Evolutionary conservation across 2,888 invertebrate species (phyloP), one percentile per base, ranked within the genome.

Genomic region (Campoletis raptor): DNA sequence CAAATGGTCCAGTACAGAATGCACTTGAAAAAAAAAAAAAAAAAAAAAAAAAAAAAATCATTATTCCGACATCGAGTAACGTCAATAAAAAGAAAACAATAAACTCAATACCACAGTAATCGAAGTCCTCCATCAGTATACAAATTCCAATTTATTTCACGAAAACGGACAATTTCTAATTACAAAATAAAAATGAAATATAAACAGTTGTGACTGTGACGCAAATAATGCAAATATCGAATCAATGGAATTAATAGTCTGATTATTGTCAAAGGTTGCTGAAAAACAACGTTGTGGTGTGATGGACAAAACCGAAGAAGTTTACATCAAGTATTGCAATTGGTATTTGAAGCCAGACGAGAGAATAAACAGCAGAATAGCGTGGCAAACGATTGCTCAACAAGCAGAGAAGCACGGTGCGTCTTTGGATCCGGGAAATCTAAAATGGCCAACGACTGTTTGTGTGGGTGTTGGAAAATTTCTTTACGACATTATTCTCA

Each of bases 401-500:
- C 94, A 95, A 85, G 89, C 88, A 87, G 88, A 88, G 88, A 90
- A 85, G 10, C 12, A 74, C 10, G 92, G 92, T 2, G 45, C 85
- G 30, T 90, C 92, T 0, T 81, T 96, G 95, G 95, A 96, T 89
- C 90, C 95, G 7, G 94, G 94, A 48, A 95, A 96, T 88, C 36
- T 94, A 95, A 15, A 93, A 95, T 98, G 98, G 98, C 96, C 97
- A 0, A 93, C 95, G 15, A 95, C 96, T 85, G 95, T 97, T 70
- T 93, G 96, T 12, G 94, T 94, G 74, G 96, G 95, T 66, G 95
- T 99, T 72, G 99, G 99, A 57, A 97, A 97, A 91, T 98, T 98
- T 94, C 95, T 99, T 0, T 98, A 98, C 93, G 97, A 97, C 89
- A 97, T 99, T 67, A 96, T 99, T 18, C 96, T 98, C 92, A 96